Base-by-base conservation (phyloP, 2,113 vertebrate species). In the Neogale vison region DNA sequence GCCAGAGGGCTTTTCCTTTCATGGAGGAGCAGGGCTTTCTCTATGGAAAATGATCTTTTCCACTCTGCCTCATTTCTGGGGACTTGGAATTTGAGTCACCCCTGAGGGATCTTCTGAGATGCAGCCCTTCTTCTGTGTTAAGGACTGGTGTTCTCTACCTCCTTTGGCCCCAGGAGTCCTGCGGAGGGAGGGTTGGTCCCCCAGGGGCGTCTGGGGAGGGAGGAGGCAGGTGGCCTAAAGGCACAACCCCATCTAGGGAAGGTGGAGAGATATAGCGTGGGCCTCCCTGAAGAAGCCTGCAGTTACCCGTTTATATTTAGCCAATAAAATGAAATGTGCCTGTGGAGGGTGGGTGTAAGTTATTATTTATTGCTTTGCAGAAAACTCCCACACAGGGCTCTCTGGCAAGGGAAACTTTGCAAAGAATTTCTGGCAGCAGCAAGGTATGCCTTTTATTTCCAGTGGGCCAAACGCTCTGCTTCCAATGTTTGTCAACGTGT, bases 361-460 rank as follows among this genome's bases (percentile, higher is more conserved):
- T 97, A 81, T 92, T 97, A 96, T 97, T 98, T 97, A 97, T 89
- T 96, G 79, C 90, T 97, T 93, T 96, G 61, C 65, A 97, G 90
- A 95, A 97, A 87, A 96, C 96, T 83, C 97, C 97, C 69, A 98
- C 95, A 96, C 81, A 95, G 74, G 90, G 42, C 91, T 97, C 72
- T 91, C 67, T 95, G 96, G 95, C 77, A 93, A 93, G 61, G 72
- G 10, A 93, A 96, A 79, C 23, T 69, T 96, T 93, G 84, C 24
- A 91, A 81, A 90, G 91, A 86, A 94, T 91, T 91, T 97, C 86
- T 97, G 97, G 96, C 92, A 96, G 89, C 84, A 86, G 67, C 47
- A 97, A 97, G 80, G 92, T 96, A 87, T 71, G 74, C 39, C 34
- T 94, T 94, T 97, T 94, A 92, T 95, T 97, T 94, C 88, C 80